Evolutionary conservation across 2,113 vertebrate genomes (phyloP), one percentile per base, ranked within the genome.

Genomic region (Murina feae): DNA sequence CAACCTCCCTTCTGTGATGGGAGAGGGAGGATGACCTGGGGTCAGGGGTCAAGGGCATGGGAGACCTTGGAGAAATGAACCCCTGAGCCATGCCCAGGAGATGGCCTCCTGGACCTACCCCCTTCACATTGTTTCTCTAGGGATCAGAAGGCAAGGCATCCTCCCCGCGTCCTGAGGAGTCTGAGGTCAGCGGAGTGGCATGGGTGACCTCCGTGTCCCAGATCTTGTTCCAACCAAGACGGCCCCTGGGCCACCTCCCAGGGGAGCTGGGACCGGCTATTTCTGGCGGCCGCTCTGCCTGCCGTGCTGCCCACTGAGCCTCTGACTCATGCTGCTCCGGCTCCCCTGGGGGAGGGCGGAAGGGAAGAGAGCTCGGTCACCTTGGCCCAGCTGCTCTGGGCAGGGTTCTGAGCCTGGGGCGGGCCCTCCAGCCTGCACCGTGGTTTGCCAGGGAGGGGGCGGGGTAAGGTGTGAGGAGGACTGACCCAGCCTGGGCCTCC

Each of bases 241-340:
- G 28, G 82, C 79, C 96, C 90, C 49, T 39, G 78, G 86, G 82
- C 78, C 58, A 28, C n/a, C 94, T 89, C 93, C 93, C 91, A 28
- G 42, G 95, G 93, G 87, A 86, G 84, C 66, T 32, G 20, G 91
- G 79, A 71, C 86, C 23, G 86, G 83, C 89, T 96, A 95, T 97
- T 97, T 90, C 86, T 35, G 42, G 94, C 51, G 25, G 69, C 69
- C 17, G 32, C 49, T 71, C 69, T 65, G 75, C 51, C 51, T 18
- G 47, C 83, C 32, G 72, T 28, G 85, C 71, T 83, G 88, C 76
- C 95, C 91, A 35, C 94, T 60, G 75, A 30, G 80, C 87, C 86
- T 96, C 95, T 96, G 96, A 96, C 93, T 96, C 96, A 94, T 63
- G 68, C 51, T 28, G 63, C 51, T 80, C 37, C n/a, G n/a, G 80